Conservation (phyloP, 2,797 vertebrate species). For the Chrysolophus pictus region DNA sequence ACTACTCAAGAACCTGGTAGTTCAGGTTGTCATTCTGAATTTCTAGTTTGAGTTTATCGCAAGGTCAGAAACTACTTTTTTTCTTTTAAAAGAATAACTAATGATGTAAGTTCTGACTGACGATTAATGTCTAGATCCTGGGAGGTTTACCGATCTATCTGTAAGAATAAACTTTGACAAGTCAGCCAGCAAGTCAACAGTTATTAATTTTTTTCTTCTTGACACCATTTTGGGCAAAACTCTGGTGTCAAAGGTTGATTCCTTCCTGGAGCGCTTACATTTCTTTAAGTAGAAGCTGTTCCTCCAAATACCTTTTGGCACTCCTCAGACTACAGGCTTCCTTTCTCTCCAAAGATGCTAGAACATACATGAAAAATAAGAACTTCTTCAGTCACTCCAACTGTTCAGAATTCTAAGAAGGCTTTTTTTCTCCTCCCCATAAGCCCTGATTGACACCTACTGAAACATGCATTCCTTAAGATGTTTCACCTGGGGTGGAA, state of each 20-base stretch:
- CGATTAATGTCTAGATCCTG: conserved; percentile 24
- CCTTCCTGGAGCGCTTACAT: not conserved
- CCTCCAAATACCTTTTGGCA: not conserved
- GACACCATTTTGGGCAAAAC: conserved; percentile 34
- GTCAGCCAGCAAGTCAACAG: not conserved
- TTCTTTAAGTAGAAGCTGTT: not conserved
- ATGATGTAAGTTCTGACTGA: conserved; percentile 44
- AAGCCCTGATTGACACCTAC: not conserved
- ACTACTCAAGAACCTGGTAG: not conserved
- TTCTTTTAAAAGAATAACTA: conserved; percentile 52
- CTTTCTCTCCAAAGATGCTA: not conserved
- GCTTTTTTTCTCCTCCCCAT: fast-evolving
- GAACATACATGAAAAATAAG: not conserved
- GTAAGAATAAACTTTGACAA: conserved; percentile 40
- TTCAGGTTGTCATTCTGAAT: conserved; percentile 17
- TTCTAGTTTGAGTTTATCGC: conserved; percentile 20
- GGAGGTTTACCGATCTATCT: not conserved
- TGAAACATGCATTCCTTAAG: not conserved
- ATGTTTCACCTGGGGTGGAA: not conserved
- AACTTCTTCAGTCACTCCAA: not conserved
- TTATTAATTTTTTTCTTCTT: not conserved
- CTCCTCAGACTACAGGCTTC: not conserved
- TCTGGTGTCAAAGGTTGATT: not conserved
- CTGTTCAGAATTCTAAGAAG: not conserved
- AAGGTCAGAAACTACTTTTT: conserved; percentile 44